Conservation (phyloP, 1,140 invertebrate genomes). For the Andrena cerasifolii region DNA sequence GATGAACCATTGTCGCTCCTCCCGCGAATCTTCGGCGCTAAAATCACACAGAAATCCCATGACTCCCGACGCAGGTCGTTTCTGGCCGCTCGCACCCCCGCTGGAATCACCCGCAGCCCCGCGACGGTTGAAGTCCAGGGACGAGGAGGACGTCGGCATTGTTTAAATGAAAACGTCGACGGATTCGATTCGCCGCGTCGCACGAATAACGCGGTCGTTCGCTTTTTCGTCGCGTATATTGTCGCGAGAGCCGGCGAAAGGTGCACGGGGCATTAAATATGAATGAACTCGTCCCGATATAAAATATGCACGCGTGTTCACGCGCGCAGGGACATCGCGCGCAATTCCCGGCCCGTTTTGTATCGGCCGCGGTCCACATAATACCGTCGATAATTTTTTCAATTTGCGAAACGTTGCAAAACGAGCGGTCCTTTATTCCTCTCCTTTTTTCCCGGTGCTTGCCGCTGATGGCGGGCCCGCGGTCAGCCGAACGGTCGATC, state of each 20-base stretch:
- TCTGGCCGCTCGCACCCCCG: no score
- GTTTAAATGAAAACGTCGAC: conserved; percentile 8
- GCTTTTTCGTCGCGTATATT: not conserved
- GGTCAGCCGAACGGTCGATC: conserved; percentile 50
- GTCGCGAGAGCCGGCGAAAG: not conserved
- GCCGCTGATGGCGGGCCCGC: conserved; percentile 55
- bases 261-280: conserved; percentile 34
- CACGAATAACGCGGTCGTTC: not conserved
- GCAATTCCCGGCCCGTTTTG: conserved; percentile 39
- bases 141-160: not conserved
- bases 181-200: conserved; percentile 31
- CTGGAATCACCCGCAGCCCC: not conserved
- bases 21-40: no score
- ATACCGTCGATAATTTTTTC: conserved; percentile 68
- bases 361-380: conserved; percentile 48
- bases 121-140: not conserved
- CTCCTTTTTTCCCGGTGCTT: no score
- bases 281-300: conserved; percentile 35
- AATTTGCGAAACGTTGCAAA: conserved; percentile 62
- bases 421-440: no score
- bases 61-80: no score
- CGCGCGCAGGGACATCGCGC: conserved; percentile 5
- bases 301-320: conserved; percentile 55
- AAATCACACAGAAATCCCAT: not conserved
- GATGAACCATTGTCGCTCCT: conserved; percentile 24